Conservation (phyloP, 1,140 invertebrate species). For the Drosophila pruinosa region DNA sequence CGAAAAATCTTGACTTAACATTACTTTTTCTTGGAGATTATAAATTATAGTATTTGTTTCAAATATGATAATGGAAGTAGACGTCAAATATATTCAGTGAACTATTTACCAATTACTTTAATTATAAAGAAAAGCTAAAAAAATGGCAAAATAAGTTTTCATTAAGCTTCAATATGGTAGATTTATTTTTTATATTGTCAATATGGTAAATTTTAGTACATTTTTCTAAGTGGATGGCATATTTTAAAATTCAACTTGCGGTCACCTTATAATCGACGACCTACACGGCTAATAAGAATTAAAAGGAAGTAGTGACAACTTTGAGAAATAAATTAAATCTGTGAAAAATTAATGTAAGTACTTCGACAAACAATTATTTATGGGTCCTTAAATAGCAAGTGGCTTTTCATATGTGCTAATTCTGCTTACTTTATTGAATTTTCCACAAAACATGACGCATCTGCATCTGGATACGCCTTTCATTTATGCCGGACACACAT, state of each 20-base stretch:
- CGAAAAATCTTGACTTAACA: no score
- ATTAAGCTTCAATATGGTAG: not conserved
- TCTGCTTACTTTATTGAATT: conserved; percentile 59
- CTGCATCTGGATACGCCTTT: conserved; percentile 68
- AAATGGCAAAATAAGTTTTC: no score
- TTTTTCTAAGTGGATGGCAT: not conserved
- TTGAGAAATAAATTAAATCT: conserved; percentile 61
- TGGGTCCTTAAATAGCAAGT: not conserved
- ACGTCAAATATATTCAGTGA: no score
- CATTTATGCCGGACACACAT: conserved; percentile 61
- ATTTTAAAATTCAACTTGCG: not conserved
- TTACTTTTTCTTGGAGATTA: no score
- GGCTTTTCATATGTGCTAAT: conserved; percentile 2
- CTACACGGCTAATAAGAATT: conserved; percentile 26
- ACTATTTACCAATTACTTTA: no score
- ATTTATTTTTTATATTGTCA: not conserved
- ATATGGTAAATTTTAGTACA: not conserved
- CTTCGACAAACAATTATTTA: conserved; percentile 37
- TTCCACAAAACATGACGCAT: conserved; percentile 77
- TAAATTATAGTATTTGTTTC: no score
- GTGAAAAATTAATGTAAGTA: conserved; percentile 51
- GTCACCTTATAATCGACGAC: conserved; percentile 18
- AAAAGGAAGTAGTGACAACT: not conserved
- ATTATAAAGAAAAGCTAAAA: no score
- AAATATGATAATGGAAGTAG: no score